phyloP scores from a whole-genome alignment of 1,140 invertebrate species.

The Diabrotica virgifera region DNA sequence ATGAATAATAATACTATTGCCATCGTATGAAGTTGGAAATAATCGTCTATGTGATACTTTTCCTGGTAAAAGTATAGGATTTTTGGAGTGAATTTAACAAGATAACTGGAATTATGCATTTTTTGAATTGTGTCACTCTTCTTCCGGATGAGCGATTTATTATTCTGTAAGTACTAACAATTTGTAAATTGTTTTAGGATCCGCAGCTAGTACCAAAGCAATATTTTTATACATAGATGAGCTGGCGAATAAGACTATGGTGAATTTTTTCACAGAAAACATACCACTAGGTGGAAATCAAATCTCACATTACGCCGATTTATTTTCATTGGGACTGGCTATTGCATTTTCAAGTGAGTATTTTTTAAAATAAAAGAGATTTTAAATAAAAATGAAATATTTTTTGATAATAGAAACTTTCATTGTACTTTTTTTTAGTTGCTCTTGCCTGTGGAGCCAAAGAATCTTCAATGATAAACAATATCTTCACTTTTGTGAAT shows the following conservation, averaged over 20 bases:
- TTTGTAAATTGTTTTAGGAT: conserved; percentile 46
- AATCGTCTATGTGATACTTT: no score
- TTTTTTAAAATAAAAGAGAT: neutral
- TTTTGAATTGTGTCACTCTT: no score
- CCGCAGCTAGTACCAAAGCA: conserved; percentile 71
- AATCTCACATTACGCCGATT: conserved; percentile 66
- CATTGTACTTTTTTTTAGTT: conserved; percentile 39
- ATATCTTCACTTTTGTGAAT: conserved; percentile 72
- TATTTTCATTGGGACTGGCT: conserved; percentile 61
- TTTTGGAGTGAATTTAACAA: no score
- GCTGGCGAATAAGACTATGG: conserved; percentile 62
- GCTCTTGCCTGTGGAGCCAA: conserved; percentile 67
- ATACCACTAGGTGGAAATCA: conserved; percentile 57
- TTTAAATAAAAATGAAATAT: no score
- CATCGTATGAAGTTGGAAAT: no score
- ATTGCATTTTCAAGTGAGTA: conserved; percentile 56
- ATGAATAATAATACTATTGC: no score
- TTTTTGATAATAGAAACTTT: no score
- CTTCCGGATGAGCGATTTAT: no score
- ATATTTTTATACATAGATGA: conserved; percentile 72
- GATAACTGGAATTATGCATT: no score
- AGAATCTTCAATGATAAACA: conserved; percentile 73
- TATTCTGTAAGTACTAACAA: no score
- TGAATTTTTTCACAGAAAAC: conserved; percentile 55
- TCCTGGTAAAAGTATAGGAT: no score